Percentiles rank a stretch among this genome's conserved stretches.
Conservation (phyloP, 2,888 invertebrate species). For the Eretmocerus hayati region DNA sequence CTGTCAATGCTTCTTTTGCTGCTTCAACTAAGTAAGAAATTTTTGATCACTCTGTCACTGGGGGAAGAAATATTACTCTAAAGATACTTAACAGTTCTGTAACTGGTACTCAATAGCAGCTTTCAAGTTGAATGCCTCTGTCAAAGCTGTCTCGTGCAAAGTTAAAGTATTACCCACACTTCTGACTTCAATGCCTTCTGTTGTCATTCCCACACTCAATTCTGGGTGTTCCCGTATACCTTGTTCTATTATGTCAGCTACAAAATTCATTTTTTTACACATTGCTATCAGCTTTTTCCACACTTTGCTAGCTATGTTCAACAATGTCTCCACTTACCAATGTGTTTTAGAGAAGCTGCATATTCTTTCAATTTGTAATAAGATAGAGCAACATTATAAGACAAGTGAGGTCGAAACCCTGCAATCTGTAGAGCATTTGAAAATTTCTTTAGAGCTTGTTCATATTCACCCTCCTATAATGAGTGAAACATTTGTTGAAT, state of each 20-base stretch:
- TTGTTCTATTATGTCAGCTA: constrained; percentile 85
- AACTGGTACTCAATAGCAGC: constrained; percentile 96
- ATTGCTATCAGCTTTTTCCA: background rate
- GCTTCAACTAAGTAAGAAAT: constrained; percentile 75
- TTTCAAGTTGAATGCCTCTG: constrained; percentile 97
- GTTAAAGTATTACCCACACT: constrained; percentile 94
- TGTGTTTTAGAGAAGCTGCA: constrained; percentile 85
- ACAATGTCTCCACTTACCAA: constrained; percentile 53
- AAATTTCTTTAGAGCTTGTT: constrained; percentile 88
- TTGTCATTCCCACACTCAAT: constrained; percentile 92
- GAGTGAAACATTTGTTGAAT: background rate
- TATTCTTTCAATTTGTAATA: constrained; percentile 92
- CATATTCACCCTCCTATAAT: constrained; percentile 71
- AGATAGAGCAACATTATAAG: constrained; percentile 92
- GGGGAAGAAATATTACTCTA: too few species aligned
- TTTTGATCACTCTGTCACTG: too few species aligned
- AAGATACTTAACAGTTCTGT: constrained; percentile 63
- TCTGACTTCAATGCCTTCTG: constrained; percentile 84
- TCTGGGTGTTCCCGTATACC: constrained; percentile 97
- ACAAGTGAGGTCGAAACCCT: constrained; percentile 84
- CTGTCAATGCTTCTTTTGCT: constrained; percentile 77
- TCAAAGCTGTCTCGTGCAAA: constrained; percentile 90
- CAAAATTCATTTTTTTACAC: background rate
- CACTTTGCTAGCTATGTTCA: background rate
- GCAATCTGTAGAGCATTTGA: constrained; percentile 77